Base-by-base conservation (phyloP, 2,888 invertebrate genomes). In the Caenorhabditis doughertyi region DNA sequence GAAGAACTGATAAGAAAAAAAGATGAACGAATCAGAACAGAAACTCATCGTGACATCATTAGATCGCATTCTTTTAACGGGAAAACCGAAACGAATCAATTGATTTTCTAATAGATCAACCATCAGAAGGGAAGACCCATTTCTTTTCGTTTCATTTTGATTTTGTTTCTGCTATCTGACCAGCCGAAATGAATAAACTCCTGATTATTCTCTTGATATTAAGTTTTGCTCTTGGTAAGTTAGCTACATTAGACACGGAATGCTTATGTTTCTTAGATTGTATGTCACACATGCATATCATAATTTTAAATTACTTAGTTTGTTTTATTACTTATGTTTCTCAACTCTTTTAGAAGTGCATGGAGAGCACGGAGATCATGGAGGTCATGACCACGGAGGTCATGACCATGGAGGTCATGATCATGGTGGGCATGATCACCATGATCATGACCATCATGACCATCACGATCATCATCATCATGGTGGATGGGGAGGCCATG, bases 381-480 rank as follows among this genome's bases (percentile, higher is more conserved):
- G 68, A 11, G 55, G 53, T 23, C 67, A 68, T 8, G 67, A 49
- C n/a, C 58, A 58, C n/a, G n/a, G 68, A 25, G 68, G 55, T n/a
- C 72, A 73, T 21, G 70, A 56, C 13, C 55, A 56, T 29, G 68
- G 68, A 9, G 53, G 53, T 5, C 65, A 65, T 13, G 65, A 67
- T 18, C 68, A 68, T 27, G 62, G 62, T 5, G 64, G 64, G 8
- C 62, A 62, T 58, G 58, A 58, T 25, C 53, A 53, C 39, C 23
- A 32, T 8, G 70, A 53, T 8, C 32, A 35, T 21, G 65, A 35
- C 25, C 51, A 55, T 23, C 44, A 44, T 32, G 53, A 42, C 18
- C 73, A 72, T 29, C 72, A 62, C 21, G 51, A 62, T 23, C 62
- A 64, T 21, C 64, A 64, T 53, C 72, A 72, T 39, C 62, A 64